phyloP scores from a whole-genome alignment of 2,797 vertebrate genomes.

The Spinus olivaceus region DNA sequence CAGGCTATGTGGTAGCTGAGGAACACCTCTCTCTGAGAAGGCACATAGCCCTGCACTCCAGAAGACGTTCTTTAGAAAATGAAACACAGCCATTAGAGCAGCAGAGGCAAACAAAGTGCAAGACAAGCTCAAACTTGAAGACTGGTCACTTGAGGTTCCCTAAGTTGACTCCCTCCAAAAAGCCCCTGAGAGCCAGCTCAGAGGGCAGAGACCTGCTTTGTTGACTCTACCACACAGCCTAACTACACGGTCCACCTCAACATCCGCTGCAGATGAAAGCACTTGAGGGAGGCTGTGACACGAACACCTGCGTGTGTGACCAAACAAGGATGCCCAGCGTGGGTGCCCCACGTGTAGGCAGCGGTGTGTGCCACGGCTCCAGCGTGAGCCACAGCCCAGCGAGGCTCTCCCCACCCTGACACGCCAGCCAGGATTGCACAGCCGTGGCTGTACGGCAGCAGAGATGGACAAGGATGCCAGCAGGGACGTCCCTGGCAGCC shows the following conservation, averaged over 20 bases:
- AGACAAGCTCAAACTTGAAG: background rate
- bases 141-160: background rate
- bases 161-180: background rate
- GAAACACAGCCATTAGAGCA: background rate
- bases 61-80: background rate
- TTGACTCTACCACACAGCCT: background rate
- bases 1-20: fast-evolving
- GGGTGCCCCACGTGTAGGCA: background rate
- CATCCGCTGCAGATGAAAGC: background rate
- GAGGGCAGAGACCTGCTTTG: background rate
- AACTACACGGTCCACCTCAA: background rate
- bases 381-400: fast-evolving
- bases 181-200: background rate
- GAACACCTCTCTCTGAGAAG: background rate
- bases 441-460: too few relatives aligned
- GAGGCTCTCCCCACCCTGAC: background rate
- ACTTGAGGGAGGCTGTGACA: background rate
- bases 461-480: fast-evolving
- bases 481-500: fast-evolving
- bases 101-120: background rate
- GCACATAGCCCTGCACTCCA: background rate
- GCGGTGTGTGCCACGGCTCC: fast-evolving
- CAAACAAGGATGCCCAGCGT: fast-evolving
- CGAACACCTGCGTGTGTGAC: fast-evolving
- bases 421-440: background rate